phyloP scores from a whole-genome alignment of 2,888 invertebrate genomes.

The Conomelus anceps region DNA sequence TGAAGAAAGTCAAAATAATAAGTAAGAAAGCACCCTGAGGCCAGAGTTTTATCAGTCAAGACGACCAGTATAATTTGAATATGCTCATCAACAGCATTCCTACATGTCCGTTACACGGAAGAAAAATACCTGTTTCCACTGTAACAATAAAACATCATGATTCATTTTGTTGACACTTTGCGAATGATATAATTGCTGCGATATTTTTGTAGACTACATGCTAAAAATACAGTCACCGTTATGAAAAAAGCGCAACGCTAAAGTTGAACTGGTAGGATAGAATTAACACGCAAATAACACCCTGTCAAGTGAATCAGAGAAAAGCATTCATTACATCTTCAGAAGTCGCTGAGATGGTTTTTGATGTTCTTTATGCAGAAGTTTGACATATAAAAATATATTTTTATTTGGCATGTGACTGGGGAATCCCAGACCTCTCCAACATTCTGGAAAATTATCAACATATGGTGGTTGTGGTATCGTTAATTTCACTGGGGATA shows the following conservation, averaged over 20 bases:
- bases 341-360: neutral
- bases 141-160: neutral
- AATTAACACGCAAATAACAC: neutral
- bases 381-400: neutral
- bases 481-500: neutral
- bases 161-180: neutral
- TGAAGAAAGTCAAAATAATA: neutral
- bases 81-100: neutral
- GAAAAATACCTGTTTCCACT: neutral
- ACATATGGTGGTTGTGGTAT: neutral
- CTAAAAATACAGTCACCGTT: neutral
- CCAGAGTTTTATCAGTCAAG: neutral
- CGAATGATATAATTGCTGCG: neutral
- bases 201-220: neutral
- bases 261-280: neutral
- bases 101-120: neutral
- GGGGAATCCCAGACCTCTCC: neutral
- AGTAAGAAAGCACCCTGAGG: neutral
- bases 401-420: neutral
- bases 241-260: neutral
- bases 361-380: neutral
- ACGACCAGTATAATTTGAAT: neutral
- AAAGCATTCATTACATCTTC: neutral
- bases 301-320: neutral
- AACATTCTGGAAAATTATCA: neutral